Percentiles rank a stretch among this genome's conserved stretches.
Evolutionary conservation across 35 echinoderm and acorn worm genomes (phyloP).

Genomic region (Stichopus chloronotus): DNA sequence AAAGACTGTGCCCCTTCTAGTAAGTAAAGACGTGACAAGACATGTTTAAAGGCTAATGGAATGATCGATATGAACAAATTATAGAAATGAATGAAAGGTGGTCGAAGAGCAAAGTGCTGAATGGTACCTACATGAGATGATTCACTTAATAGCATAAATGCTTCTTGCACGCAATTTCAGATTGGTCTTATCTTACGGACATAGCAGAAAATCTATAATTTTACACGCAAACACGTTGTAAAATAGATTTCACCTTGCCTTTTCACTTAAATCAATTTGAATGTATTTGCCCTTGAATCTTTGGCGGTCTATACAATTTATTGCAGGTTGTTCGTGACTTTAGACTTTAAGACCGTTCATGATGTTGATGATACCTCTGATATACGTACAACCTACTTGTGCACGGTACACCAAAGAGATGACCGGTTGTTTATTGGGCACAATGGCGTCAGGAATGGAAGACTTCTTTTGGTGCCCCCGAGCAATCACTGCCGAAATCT

Average conservation of each 20-base stretch:
- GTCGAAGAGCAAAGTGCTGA: neutral
- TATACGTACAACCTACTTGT: no score
- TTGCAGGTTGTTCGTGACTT: no score
- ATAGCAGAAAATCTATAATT: conserved; percentile 3
- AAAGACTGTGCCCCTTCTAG: no score
- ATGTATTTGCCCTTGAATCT: neutral
- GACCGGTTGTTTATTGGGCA: conserved; percentile 21
- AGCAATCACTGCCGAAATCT: conserved; percentile 21
- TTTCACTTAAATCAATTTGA: conserved; percentile 22
- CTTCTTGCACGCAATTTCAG: neutral
- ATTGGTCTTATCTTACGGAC: neutral
- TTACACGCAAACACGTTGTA: conserved; percentile 15
- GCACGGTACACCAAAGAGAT: neutral
- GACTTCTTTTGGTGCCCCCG: neutral
- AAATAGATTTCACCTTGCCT: conserved; percentile 7
- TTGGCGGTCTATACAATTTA: neutral
- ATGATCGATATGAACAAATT: conserved; percentile 17
- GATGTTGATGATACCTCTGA: no score
- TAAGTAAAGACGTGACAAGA: neutral
- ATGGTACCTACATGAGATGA: neutral
- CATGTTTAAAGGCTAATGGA: neutral
- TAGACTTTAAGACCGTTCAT: no score
- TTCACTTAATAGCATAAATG: neutral
- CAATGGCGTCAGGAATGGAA: neutral
- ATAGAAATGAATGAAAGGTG: neutral